Base-by-base conservation (phyloP, 2,888 invertebrate species). In the Brachyptera risi region DNA sequence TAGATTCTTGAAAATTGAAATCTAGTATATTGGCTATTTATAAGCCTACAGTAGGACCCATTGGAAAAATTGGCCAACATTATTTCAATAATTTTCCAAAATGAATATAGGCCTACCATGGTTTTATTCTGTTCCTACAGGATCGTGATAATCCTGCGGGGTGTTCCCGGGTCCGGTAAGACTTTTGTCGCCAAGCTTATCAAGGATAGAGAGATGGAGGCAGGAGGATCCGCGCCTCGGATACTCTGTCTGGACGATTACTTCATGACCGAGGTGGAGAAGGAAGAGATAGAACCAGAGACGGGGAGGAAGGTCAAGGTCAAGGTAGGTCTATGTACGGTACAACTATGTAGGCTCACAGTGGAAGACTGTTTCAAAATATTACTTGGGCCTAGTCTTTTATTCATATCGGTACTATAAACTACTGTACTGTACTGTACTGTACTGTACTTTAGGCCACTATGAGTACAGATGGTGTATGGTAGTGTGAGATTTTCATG, bases 241-340 rank as follows among this genome's bases (percentile, higher is more conserved):
- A 92, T 97, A 71, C 80, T 97, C 71, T 94, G 93, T 63, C 83
- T 97, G 63, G 96, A 97, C 74, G 96, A 97, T 76, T 97, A 97
- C 76, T 97, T 96, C 71, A 88, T 96, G 83, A 85, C 90, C 62
- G 92, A 92, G 75, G 85, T 86, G 63, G 92, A 92, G 75, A 81
- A 85, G 67, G 86, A 85, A 69, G 81, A 83, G 56, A 80, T 76
- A 56, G 88, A 90, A 72, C 81, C 83, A 2, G 80, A 84, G 65
- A 87, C 87, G 64, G 90, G 90, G 13, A 88, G 88, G 74, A 83
- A 80, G 71, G 80, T 88, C 60, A 81, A 73, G 72, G 75, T 80
- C 58, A 86, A 85, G 77, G 83, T 82, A 59, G 58, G 61, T n/a
- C n/a, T n/a, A n/a, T n/a, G n/a, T n/a, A 42, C 11, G n/a, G 50